Evolutionary conservation across 2,113 vertebrate species (phyloP).

Genomic region (Prinia subflava): DNA sequence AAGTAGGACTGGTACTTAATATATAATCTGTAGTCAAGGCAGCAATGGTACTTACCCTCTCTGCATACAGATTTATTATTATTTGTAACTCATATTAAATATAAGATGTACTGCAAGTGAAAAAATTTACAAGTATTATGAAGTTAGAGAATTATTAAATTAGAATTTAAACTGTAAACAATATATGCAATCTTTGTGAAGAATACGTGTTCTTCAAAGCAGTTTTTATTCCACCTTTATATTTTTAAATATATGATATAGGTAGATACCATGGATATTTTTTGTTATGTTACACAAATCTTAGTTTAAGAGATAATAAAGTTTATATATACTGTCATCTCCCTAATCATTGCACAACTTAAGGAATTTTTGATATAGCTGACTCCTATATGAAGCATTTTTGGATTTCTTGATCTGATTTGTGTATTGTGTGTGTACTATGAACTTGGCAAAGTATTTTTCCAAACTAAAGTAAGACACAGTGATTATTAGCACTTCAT

Average conservation of each 20-base stretch:
- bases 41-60: neutral
- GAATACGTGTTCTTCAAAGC: neutral
- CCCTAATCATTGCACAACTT: neutral
- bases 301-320: neutral
- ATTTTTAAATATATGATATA: neutral
- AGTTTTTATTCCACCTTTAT: neutral
- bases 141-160: neutral
- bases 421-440: neutral
- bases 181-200: neutral
- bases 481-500: neutral
- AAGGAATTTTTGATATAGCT: neutral
- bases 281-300: neutral
- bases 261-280: neutral
- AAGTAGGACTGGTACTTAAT: neutral
- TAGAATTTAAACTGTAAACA: neutral
- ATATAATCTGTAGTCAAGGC: neutral
- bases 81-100: neutral
- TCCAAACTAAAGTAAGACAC: neutral
- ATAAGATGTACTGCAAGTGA: neutral
- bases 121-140: neutral
- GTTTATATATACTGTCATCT: neutral
- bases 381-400: neutral
- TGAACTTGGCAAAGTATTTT: neutral
- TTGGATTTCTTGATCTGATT: neutral
- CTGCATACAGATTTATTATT: neutral